These are phyloP conservation scores for Epizoanthus illoricatus DNA, from an alignment of 92 coral and sea anemone genomes.

Conservation along the genomic window DNA sequence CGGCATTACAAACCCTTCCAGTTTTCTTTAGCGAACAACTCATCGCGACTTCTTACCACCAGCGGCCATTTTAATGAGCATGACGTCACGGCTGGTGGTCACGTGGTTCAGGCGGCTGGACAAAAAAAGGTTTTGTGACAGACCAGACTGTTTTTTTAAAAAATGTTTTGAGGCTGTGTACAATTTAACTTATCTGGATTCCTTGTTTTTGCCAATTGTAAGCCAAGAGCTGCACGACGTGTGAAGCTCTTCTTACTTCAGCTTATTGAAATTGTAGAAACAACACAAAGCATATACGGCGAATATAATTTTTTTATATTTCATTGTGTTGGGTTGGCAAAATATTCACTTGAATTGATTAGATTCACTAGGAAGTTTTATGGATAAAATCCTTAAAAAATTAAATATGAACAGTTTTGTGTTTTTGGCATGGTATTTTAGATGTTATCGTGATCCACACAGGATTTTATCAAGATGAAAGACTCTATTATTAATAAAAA, in stretches of 20 bases:
- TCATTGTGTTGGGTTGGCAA: no score
- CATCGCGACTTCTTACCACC: conserved; percentile 35
- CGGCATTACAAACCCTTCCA: conserved; percentile 91
- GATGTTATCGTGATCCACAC: conserved; percentile 40
- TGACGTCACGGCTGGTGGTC: conserved; percentile 47
- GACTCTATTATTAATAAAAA: conserved; percentile 27
- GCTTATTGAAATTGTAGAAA: neutral
- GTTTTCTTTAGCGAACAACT: conserved; percentile 53
- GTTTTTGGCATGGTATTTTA: conserved; percentile 32
- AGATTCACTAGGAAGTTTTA: no score
- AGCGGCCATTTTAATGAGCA: conserved; percentile 46
- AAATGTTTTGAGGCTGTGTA: neutral
- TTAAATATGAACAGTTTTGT: conserved; percentile 35
- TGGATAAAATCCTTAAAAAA: neutral
- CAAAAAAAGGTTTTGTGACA: neutral
- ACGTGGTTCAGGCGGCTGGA: conserved; percentile 31
- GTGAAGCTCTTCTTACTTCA: neutral
- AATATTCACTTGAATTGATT: no score
- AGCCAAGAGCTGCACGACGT: neutral
- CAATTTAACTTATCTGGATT: neutral
- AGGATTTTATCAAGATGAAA: conserved; percentile 39
- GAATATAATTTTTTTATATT: no score
- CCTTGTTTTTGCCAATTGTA: neutral
- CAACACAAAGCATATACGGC: no score
- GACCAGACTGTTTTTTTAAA: neutral